Conservation (phyloP, 1,140 invertebrate species). For the Conus betulinus region DNA sequence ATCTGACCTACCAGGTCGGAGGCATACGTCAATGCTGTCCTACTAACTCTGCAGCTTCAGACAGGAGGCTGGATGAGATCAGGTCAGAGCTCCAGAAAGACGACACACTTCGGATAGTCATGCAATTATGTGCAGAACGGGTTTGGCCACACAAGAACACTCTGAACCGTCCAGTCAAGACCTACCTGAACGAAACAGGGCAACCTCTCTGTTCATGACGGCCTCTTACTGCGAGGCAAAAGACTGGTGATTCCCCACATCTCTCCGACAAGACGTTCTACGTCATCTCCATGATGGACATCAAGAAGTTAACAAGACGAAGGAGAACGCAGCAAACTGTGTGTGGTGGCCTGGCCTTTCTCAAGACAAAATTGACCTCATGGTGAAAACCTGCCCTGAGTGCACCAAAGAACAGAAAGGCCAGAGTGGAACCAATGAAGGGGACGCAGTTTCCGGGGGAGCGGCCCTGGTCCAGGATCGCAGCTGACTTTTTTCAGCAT, state of each 20-base stretch:
- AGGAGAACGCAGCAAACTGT: not conserved
- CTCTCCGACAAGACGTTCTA: slow-evolving; percentile 19
- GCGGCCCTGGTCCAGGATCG: too few relatives aligned
- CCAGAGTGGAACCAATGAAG: slow-evolving; percentile 37
- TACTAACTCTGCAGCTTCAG: too few relatives aligned
- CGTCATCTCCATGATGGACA: slow-evolving; percentile 41
- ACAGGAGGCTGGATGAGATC: too few relatives aligned
- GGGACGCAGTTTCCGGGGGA: slow-evolving; percentile 32
- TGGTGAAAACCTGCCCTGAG: slow-evolving; percentile 34
- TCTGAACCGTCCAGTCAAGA: too few relatives aligned
- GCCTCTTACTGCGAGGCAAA: not conserved
- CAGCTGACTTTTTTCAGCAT: too few relatives aligned
- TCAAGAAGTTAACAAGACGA: slow-evolving; percentile 33
- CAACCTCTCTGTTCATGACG: not conserved
- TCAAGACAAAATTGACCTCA: slow-evolving; percentile 24
- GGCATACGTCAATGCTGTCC: too few relatives aligned
- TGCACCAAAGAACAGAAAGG: slow-evolving; percentile 34
- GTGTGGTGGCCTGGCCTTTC: too few relatives aligned
- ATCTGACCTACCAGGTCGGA: too few relatives aligned
- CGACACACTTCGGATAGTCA: not conserved
- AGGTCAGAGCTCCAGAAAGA: not conserved
- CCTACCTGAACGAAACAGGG: not conserved
- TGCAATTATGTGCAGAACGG: slow-evolving; percentile 21
- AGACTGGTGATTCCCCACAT: slow-evolving; percentile 42
- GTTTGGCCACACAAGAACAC: slow-evolving; percentile 28